Conservation (phyloP, 2,113 vertebrate genomes). For the Saimiri boliviensis region DNA sequence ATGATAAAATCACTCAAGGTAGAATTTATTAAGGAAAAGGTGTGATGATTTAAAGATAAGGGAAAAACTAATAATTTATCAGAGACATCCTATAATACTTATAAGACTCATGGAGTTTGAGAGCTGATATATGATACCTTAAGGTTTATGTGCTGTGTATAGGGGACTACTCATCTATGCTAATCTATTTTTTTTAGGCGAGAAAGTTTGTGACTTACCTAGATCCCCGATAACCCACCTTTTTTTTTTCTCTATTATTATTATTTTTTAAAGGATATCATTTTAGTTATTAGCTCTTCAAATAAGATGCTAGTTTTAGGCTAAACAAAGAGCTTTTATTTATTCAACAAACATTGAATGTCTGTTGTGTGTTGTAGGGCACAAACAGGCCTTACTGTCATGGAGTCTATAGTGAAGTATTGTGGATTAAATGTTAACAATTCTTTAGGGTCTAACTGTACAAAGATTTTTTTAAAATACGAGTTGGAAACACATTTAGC, state of each 20-base stretch:
- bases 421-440: constrained; percentile 19
- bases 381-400: neutral
- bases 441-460: neutral
- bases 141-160: neutral
- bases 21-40: constrained; percentile 21
- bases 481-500: neutral
- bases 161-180: neutral
- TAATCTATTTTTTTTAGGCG: neutral
- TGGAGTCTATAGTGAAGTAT: neutral
- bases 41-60: neutral
- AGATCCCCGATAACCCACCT: neutral
- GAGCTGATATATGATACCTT: neutral
- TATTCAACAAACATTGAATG: neutral
- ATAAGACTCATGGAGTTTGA: neutral
- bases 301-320: constrained; percentile 17
- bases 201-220: neutral
- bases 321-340: neutral
- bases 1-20: neutral
- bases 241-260: neutral
- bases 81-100: neutral
- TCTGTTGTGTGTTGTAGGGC: neutral
- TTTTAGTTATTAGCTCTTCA: neutral
- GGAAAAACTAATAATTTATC: neutral
- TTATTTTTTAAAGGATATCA: neutral
- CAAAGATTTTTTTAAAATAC: neutral